These are phyloP conservation scores for Psittacula derbiana DNA, from an alignment of 2,797 vertebrate species.

Conservation along the genomic window DNA sequence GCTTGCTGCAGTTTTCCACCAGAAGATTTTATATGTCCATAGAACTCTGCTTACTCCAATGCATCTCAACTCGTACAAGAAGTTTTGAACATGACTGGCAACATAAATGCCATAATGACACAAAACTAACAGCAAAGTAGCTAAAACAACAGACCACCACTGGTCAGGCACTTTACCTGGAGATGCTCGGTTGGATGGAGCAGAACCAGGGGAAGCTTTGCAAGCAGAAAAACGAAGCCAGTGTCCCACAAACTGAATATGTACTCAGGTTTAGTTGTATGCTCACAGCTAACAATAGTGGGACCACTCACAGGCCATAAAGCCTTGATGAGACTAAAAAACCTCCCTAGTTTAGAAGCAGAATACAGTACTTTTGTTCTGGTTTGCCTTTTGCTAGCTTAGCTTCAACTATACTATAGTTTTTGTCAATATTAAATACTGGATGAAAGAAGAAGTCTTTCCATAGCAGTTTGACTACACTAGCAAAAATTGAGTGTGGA, in stretches of 20 bases:
- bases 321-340: neutral
- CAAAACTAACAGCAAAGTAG: neutral
- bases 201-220: neutral
- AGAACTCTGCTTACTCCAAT: slow-evolving; percentile 15
- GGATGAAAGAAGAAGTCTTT: neutral
- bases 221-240: neutral
- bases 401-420: neutral
- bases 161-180: neutral
- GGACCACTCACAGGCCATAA: neutral
- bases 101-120: neutral
- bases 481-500: neutral
- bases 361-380: neutral
- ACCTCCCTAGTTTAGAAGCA: neutral
- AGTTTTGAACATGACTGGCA: neutral
- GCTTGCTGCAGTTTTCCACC: slow-evolving; percentile 32
- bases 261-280: neutral
- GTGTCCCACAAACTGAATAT: neutral
- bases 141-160: neutral
- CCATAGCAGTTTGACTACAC: neutral
- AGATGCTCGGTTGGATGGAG: neutral
- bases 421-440: neutral
- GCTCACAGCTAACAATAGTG: neutral
- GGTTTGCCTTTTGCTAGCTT: neutral
- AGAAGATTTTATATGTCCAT: neutral
- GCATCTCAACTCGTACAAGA: neutral